Base-by-base conservation (phyloP, 64 coral and sea anemone genomes). In the Actinia tenebrosa region DNA sequence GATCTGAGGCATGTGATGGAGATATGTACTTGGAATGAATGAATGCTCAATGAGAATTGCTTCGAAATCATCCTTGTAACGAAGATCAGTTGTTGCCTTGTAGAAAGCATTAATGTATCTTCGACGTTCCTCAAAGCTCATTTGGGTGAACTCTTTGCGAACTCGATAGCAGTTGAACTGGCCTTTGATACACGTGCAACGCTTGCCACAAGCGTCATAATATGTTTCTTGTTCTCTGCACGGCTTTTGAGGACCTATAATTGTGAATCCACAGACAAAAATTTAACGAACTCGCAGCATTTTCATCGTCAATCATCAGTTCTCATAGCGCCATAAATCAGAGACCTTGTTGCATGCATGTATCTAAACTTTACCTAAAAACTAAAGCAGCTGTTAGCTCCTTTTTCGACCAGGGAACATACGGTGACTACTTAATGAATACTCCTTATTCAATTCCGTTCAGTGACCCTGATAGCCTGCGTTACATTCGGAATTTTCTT, bases 1-100 rank as follows among this genome's bases (percentile, higher is more conserved):
- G 56, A 95, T 95, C 30, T 89, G 84, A 20, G 87, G 83, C 64
- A 88, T 92, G 83, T 95, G 93, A 52, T 95, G 93, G 13, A 95
- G 90, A 5, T 86, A 82, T 17, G 64, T 37, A 44, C 27, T 84
- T 3, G 89, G 89, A 15, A 90, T 75, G 26, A 27, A 53, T 20
- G 89, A 84, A 90, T 94, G 92, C 26, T 68, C 66, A 11, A 56
- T 88, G 4, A 90, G 58, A 50, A 94, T 45, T 59, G 71, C 82
- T 71, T 87, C 86, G 62, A 84, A 91, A 5, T 90, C 89, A 11
- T 87, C 77, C 30, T 66, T 94, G 68, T 94, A 94, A 64, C 87
- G 53, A n/a, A 77, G 88, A 43, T 94, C 61, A 26, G 89, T 91
- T 10, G 84, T 72, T 17, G 89, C 92, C 54, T 86, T 94, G 64